Base-by-base conservation (phyloP, 2,888 invertebrate genomes). In the Theretra japonica region DNA sequence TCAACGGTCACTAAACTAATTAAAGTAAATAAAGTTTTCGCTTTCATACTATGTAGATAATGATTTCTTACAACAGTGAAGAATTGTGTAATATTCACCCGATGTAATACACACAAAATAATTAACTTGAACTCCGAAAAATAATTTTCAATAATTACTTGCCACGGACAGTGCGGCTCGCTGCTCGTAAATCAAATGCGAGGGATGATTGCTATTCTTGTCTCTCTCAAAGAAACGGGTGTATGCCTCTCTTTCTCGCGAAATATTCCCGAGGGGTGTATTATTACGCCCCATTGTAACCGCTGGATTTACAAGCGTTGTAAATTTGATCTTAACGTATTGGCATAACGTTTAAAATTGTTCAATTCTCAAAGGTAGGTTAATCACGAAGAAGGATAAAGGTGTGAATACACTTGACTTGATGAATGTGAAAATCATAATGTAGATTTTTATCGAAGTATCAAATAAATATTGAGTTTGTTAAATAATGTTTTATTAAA, bases 91-190 rank as follows among this genome's bases (percentile, higher is more conserved):
- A 41, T 41, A 41, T 41, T 2, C 11, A 41, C 3, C 15, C 15
- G 15, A 15, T 41, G 11, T 41, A 15, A 41, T 41, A 41, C 41
- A 11, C 41, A 41, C 41, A 41, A 41, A 25, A 58, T 23, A 23
- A 58, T 23, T 23, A 58, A 17, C 23, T 23, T 58, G 15, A 25
- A 58, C 5, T 23, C 25, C 21, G 4, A 62, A 65, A 41, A 21
- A n/a, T 76, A 75, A 75, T 80, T 77, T 77, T 80, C 77, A 75
- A 74, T 81, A 82, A 84, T 82, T 80, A 82, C 76, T 83, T 82
- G 78, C 79, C 79, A 81, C 75, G 73, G 72, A 73, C 77, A 78
- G 58, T 59, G 75, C 41, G 75, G 69, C 71, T 58, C 68, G 71
- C 65, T 72, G 74, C 56, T 79, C 79, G 78, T 82, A 77, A 80